Percentiles rank a stretch among this genome's conserved stretches.
These are phyloP conservation scores for Eupithecia tripunctaria DNA, from an alignment of 2,888 invertebrate genomes.

Conservation along the genomic window DNA sequence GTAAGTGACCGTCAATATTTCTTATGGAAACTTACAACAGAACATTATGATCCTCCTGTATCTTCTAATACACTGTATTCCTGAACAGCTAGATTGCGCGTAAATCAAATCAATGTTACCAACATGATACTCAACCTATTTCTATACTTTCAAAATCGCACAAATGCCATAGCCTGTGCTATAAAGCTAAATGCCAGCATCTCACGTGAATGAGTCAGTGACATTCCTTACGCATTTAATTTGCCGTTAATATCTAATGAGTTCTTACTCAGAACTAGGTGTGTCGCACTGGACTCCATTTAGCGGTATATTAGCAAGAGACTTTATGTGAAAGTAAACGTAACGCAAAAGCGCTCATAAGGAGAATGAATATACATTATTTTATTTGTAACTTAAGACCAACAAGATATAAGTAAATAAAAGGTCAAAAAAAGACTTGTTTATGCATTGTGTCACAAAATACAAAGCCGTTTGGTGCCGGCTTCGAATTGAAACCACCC, in stretches of 20 bases:
- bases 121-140: background rate
- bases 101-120: background rate
- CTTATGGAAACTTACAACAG: too few relatives aligned
- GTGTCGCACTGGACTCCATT: slow-evolving; percentile 26
- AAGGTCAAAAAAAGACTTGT: too few relatives aligned
- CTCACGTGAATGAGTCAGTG: slow-evolving; percentile 12
- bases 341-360: background rate
- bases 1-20: too few relatives aligned
- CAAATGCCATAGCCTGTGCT: background rate
- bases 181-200: slow-evolving; percentile 14
- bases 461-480: too few relatives aligned
- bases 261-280: slow-evolving; percentile 14
- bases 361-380: background rate
- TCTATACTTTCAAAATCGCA: background rate
- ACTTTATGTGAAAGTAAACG: background rate
- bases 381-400: background rate
- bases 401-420: background rate
- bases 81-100: background rate
- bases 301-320: slow-evolving; percentile 27
- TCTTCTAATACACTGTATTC: background rate
- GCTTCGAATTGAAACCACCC: too few relatives aligned
- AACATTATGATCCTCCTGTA: too few relatives aligned
- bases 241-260: slow-evolving; percentile 22
- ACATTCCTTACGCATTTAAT: slow-evolving; percentile 15
- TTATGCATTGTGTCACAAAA: too few relatives aligned